Conservation (phyloP, 2,888 invertebrate genomes). For the Andrena dorsata region DNA sequence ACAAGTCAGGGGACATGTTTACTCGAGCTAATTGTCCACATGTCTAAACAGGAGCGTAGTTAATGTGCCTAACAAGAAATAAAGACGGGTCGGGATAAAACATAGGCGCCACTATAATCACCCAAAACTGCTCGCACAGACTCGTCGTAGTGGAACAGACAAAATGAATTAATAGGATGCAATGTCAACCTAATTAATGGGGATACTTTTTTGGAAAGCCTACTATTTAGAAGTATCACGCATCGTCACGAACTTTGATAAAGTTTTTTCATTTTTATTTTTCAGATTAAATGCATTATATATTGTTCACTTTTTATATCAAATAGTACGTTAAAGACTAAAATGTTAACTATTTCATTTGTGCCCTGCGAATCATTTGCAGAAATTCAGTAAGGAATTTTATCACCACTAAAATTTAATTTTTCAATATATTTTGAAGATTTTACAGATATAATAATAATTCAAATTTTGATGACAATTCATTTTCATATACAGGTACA, state of each 20-base stretch:
- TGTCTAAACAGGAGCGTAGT: slow-evolving; percentile 9
- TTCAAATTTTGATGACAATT: too few relatives aligned
- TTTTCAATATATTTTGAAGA: too few relatives aligned
- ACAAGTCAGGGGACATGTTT: too few relatives aligned
- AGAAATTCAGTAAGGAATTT: too few relatives aligned
- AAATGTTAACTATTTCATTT: too few relatives aligned
- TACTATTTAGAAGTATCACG: slow-evolving; percentile 36
- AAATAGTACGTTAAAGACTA: background rate
- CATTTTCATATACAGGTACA: too few relatives aligned
- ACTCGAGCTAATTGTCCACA: background rate
- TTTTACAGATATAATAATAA: too few relatives aligned
- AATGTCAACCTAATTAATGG: slow-evolving; percentile 74
- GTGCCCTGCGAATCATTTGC: too few relatives aligned
- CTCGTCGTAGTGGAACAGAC: slow-evolving; percentile 65
- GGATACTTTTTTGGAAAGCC: slow-evolving; percentile 34
- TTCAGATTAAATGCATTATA: background rate
- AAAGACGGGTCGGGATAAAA: slow-evolving; percentile 20
- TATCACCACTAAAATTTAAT: too few relatives aligned
- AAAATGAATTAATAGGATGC: slow-evolving; percentile 74
- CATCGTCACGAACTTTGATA: slow-evolving; percentile 8
- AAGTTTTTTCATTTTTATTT: background rate
- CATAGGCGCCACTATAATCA: slow-evolving; percentile 66
- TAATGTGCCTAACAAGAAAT: slow-evolving; percentile 6
- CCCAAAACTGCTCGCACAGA: slow-evolving; percentile 68
- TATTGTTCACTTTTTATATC: background rate